phyloP scores from a whole-genome alignment of 2,113 vertebrate genomes.

The Gasterosteus aculeatus region DNA sequence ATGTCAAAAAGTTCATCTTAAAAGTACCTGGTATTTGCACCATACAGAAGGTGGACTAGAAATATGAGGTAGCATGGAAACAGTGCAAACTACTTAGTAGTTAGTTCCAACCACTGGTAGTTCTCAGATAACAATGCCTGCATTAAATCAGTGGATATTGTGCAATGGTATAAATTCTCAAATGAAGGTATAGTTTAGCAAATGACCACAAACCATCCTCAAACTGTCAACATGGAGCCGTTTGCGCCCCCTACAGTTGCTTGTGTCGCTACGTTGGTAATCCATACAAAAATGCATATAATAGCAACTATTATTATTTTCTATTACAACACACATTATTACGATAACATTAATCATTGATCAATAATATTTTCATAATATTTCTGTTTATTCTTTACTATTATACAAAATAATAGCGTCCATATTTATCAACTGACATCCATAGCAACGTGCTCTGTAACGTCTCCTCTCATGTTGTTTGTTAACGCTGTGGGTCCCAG shows the following conservation, averaged over 20 bases:
- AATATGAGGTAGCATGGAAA: neutral
- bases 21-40: neutral
- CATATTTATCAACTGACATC: neutral
- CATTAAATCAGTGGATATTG: neutral
- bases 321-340: neutral
- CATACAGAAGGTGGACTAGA: neutral
- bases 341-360: neutral
- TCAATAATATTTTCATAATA: neutral
- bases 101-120: neutral
- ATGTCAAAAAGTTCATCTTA: neutral
- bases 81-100: neutral
- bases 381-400: neutral
- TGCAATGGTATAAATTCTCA: neutral
- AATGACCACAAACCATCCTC: neutral
- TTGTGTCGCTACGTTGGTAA: no score
- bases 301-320: neutral
- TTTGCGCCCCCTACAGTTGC: neutral
- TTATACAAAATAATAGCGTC: neutral
- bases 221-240: neutral
- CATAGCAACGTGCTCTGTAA: constrained; percentile 1
- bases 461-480: constrained; percentile 60
- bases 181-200: neutral
- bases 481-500: constrained; percentile 40
- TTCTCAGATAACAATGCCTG: neutral
- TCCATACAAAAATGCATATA: neutral